Percentiles rank a stretch among this genome's conserved stretches.
Conservation (phyloP, 2,113 vertebrate genomes). For the Aspiorhynchus laticeps region DNA sequence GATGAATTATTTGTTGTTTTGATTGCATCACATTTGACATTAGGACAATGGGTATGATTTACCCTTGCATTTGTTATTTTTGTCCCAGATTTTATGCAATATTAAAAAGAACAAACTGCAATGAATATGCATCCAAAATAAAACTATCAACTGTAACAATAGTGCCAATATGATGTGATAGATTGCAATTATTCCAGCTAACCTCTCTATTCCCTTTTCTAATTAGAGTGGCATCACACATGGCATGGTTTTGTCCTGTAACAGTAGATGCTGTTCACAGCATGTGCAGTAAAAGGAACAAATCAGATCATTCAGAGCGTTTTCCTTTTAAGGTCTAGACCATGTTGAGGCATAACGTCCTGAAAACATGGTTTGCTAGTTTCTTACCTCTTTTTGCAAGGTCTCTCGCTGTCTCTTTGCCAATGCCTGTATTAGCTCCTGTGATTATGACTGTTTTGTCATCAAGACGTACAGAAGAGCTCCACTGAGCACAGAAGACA, state of each 20-base stretch:
- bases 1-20: constrained; percentile 11
- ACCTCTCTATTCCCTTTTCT: background rate
- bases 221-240: background rate
- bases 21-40: background rate
- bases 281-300: constrained; percentile 55
- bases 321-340: constrained; percentile 31
- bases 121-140: background rate
- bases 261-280: constrained; percentile 41
- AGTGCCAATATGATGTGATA: background rate
- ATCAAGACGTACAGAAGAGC: constrained; percentile 73
- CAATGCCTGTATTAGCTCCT: constrained; percentile 80
- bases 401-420: constrained; percentile 78
- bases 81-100: background rate
- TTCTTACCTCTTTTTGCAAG: constrained; percentile 76
- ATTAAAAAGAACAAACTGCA: background rate
- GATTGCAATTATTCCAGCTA: background rate
- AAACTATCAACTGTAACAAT: background rate
- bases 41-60: background rate
- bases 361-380: background rate
- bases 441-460: constrained; percentile 78
- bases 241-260: constrained; percentile 8
- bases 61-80: background rate
- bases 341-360: background rate
- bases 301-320: constrained; percentile 48
- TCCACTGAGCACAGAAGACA: constrained; percentile 68